Base-by-base conservation (phyloP, 2,888 invertebrate species). In the Germaria angustata region DNA sequence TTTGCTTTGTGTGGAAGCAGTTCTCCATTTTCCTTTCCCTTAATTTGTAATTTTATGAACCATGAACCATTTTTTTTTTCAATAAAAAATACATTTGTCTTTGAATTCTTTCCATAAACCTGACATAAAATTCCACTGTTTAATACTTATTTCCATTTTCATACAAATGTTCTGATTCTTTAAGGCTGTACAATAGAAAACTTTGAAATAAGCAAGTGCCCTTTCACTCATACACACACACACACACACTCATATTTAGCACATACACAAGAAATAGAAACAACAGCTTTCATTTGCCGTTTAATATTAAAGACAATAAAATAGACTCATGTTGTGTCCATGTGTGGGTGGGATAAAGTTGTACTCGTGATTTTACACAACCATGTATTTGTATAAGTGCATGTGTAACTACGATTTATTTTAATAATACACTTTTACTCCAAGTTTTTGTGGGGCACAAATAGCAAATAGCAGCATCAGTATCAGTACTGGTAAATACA, bases 231-330 rank as follows among this genome's bases (percentile, higher is more conserved):
- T 36, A 9, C 11, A n/a, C n/a, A 15, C 44, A 44, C 28, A 5
- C 28, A 63, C 36, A 6, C 11, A 15, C 28, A 28, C 28, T n/a
- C n/a, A n/a, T n/a, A n/a, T n/a, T 17, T 4, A 53, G 9, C 22
- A 36, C n/a, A 6, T 39, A 8, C 17, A 28, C 32, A 34, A 1
- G 17, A 17, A 68, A 13, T 41, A n/a, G 7, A n/a, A 1, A 32
- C 28, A 32, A 32, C 17, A 41, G 32, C 68, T 32, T n/a, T 20
- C 17, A 28, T 28, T 53, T 53, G 39, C 68, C 41, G 55, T 55
- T 69, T 44, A 53, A 41, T 44, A 20, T 55, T 55, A 28, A 41
- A 55, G 17, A 55, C 55, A 69, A 69, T 55, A 55, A 55, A n/a
- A 32, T 44, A 44, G 11, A 68, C 28, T 41, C 39, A 53, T 28